Percentiles rank a stretch among this genome's conserved stretches.
These are phyloP conservation scores for Hetaerina titia DNA, from an alignment of 2,888 invertebrate species.

Conservation along the genomic window DNA sequence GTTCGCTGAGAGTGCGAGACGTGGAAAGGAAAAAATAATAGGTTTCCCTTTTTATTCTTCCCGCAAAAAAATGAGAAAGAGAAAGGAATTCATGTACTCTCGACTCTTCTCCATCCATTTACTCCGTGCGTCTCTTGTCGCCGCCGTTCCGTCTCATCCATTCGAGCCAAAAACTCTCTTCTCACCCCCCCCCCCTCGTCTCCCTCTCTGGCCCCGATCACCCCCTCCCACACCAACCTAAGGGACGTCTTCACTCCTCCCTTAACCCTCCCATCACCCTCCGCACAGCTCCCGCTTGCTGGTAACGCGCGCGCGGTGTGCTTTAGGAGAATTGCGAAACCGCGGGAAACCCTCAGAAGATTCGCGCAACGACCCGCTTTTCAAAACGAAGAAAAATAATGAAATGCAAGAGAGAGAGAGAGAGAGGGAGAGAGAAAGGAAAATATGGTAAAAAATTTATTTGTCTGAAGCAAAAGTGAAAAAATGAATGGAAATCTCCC, in stretches of 20 bases:
- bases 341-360: constrained; percentile 39
- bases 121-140: neutral
- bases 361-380: constrained; percentile 13
- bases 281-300: neutral
- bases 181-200: neutral
- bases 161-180: neutral
- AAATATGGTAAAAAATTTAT: neutral
- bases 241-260: neutral
- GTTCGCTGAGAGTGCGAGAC: no score
- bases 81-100: neutral
- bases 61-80: neutral
- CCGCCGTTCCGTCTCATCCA: neutral
- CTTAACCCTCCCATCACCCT: neutral
- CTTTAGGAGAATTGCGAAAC: constrained; percentile 35
- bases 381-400: neutral
- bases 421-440: neutral
- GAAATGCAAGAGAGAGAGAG: neutral
- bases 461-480: no score
- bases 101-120: constrained; percentile 4
- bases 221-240: neutral
- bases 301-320: neutral
- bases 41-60: no score
- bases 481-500: no score
- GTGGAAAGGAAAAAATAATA: no score
- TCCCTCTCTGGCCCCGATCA: neutral